Base-by-base conservation (phyloP, 2,113 vertebrate genomes). In the Psittacara wagleri region DNA sequence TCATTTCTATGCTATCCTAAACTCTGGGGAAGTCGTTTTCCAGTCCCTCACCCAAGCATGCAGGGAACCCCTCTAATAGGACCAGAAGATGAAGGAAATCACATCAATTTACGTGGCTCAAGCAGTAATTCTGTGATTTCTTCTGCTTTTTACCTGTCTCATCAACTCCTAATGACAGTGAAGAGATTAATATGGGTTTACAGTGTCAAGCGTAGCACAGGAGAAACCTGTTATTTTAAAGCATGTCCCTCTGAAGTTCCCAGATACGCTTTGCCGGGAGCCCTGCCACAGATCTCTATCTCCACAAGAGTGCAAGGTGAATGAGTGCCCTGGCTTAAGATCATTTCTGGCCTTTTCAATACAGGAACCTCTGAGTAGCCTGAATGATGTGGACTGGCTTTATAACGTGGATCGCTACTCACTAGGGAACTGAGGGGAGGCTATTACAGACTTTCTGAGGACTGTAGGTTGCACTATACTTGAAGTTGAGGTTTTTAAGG, bases 361-460 rank as follows among this genome's bases (percentile, higher is more conserved):
- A 24, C 83, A 94, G 94, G 74, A 96, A 91, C 91, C 44, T 89
- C 94, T 85, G 88, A 87, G 86, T 79, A 2, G 23, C 77, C 67
- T 7, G 13, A 95, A 85, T 73, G 59, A 92, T 94, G 88, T 93
- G 88, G 92, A 86, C 76, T 88, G 80, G 80, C 73, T 94, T 81
- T 85, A 28, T 55, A 83, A 83, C 0, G 0, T 16, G 69, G 90
- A 86, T 90, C 91, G 96, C 95, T 77, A 13, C 70, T 81, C 94
- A 55, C 90, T 48, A 61, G 95, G 88, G 96, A 92, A 64, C 82
- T 86, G 90, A 95, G 86, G 76, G 77, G 78, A 95, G 89, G 61
- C 76, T 88, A 74, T 86, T 92, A 89, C 94, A 93, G 93, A 69
- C 83, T 94, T 95, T 94, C 84, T 91, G 89, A 97, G 91, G 76